A percentile compares a stretch with the other conserved stretches of the same genome.
Evolutionary conservation across 2,888 invertebrate genomes (phyloP).

Genomic region (Eubasilissa splendida): DNA sequence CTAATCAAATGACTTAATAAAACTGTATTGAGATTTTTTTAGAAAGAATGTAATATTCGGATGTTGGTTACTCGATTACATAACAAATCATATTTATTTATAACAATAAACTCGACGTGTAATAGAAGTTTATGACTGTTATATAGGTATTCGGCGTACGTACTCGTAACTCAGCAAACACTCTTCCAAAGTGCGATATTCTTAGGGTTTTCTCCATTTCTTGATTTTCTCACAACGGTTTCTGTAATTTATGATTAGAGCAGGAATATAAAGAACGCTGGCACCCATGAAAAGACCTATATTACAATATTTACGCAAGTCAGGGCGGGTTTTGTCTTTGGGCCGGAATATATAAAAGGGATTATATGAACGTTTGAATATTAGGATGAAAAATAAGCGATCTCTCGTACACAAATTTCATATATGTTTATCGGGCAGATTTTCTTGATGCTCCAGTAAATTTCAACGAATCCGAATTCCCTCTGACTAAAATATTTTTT

Average conservation of each 20-base stretch:
- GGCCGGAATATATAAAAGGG: conserved; percentile 29
- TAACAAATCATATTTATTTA: too few species aligned
- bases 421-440: conserved; percentile 40
- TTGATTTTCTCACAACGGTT: neutral
- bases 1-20: too few species aligned
- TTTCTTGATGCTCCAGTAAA: conserved; percentile 38
- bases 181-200: neutral
- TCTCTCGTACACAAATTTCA: conserved; percentile 26
- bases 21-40: too few species aligned
- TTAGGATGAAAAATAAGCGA: conserved; percentile 26
- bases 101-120: too few species aligned
- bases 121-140: too few species aligned
- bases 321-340: conserved; percentile 30
- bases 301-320: conserved; percentile 30
- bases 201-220: conserved; percentile 7
- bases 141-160: too few species aligned
- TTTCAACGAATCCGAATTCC: conserved; percentile 15
- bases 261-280: conserved; percentile 11
- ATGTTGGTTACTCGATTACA: too few species aligned
- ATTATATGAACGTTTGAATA: conserved; percentile 20
- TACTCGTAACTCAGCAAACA: too few species aligned
- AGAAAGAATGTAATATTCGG: too few species aligned
- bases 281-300: conserved; percentile 18
- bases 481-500: conserved; percentile 12
- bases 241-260: conserved; percentile 14